Conservation (phyloP, 2,113 vertebrate genomes). For the Hiodon alosoides region DNA sequence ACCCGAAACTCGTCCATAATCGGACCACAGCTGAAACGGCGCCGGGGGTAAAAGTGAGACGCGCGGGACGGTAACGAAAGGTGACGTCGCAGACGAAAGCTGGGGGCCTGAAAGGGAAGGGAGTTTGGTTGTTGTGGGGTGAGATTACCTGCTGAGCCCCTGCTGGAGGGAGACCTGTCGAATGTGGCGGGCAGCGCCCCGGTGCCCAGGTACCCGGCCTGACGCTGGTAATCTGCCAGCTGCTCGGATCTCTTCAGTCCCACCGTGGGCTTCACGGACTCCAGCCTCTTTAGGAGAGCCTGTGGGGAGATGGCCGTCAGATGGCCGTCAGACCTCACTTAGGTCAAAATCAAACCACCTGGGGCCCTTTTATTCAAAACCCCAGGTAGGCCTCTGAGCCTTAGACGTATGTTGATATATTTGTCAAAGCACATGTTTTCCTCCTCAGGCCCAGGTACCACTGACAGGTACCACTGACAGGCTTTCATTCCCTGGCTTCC, state of each 20-base stretch:
- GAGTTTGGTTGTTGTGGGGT: not conserved
- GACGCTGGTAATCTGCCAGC: slow-evolving; percentile 78
- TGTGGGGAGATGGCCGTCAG: slow-evolving; percentile 36
- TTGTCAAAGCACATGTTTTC: too few species aligned
- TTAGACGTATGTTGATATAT: too few species aligned
- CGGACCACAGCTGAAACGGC: too few species aligned
- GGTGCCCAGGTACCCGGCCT: slow-evolving; percentile 60
- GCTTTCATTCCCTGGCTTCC: too few species aligned
- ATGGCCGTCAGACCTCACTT: not conserved
- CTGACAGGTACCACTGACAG: too few species aligned
- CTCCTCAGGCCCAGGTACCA: too few species aligned
- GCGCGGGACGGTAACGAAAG: not conserved
- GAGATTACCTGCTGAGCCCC: slow-evolving; percentile 44
- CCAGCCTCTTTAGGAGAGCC: slow-evolving; percentile 83
- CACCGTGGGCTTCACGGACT: slow-evolving; percentile 79
- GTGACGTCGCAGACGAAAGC: not conserved
- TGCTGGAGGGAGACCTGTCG: slow-evolving; percentile 54
- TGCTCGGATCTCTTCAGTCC: slow-evolving; percentile 80
- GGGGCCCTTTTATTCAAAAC: too few species aligned
- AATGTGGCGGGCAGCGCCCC: slow-evolving; percentile 44
- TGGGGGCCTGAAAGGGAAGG: not conserved
- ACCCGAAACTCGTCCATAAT: too few species aligned
- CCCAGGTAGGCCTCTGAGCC: too few species aligned
- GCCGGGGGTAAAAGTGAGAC: not conserved
- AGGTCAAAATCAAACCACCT: too few species aligned